These are phyloP conservation scores for Ophiodon elongatus DNA, from an alignment of 2,113 vertebrate genomes.

Conservation along the genomic window DNA sequence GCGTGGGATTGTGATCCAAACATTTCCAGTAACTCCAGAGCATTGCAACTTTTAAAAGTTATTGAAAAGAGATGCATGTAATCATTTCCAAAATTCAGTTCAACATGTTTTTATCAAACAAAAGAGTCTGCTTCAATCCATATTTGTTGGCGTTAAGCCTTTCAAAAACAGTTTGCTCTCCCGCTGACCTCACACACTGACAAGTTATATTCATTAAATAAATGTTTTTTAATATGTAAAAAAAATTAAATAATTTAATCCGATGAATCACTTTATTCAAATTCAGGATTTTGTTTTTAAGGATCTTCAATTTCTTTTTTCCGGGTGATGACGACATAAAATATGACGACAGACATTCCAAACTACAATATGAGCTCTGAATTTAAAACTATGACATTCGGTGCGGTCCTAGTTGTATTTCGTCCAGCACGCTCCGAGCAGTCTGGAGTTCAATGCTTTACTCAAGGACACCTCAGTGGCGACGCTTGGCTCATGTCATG, in stretches of 20 bases:
- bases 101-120: too few relatives aligned
- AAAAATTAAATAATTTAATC: too few relatives aligned
- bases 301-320: neutral
- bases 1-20: too few relatives aligned
- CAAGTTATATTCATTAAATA: neutral
- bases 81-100: too few relatives aligned
- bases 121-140: too few relatives aligned
- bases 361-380: neutral
- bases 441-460: neutral
- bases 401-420: neutral
- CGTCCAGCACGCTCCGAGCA: neutral
- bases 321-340: neutral
- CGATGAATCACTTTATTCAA: neutral
- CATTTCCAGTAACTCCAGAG: too few relatives aligned
- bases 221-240: neutral
- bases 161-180: neutral
- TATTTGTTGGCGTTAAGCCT: too few relatives aligned
- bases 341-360: neutral
- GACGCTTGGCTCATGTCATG: constrained; percentile 2
- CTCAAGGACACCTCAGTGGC: constrained; percentile 21
- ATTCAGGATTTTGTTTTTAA: neutral
- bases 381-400: neutral
- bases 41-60: too few relatives aligned
- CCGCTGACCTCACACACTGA: neutral
- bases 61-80: neutral